Base-by-base conservation (phyloP, 2,888 invertebrate species). In the Hirtodrosophila alboralis region DNA sequence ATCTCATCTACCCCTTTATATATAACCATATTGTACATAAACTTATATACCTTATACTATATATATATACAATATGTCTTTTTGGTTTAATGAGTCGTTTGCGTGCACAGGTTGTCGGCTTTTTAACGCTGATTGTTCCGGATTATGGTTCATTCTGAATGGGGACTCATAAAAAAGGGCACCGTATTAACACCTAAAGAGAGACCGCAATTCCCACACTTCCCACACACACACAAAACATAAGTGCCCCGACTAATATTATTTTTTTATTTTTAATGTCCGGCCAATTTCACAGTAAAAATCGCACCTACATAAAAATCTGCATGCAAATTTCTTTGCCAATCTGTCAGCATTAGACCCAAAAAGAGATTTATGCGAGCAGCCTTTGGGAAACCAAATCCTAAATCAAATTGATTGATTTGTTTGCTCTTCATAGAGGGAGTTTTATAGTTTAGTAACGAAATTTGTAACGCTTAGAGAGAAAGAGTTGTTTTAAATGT, bases 21-120 rank as follows among this genome's bases (percentile, higher is more conserved):
- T 13, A 27, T 21, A 31, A 9, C 8, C 16, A 45, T 14, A 23
- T 21, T 9, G 13, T 40, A 30, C 23, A 48, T 43, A 23, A 13
- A 6, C 13, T 27, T 18, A 31, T 36, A 13, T 47, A 21, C n/a
- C n/a, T n/a, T n/a, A n/a, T n/a, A n/a, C n/a, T 41, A 18, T 27
- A 33, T 38, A 14, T 54, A 51, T 49, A 34, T 56, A 45, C 28
- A 34, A 51, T 51, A 62, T 53, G 31, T 51, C 31, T 58, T 14
- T 48, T 26, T 14, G 56, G 36, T 58, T 66, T 78, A 77, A 77
- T 72, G 75, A 62, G 68, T 51, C 65, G 64, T 44, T 77, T 72
- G 78, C 76, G 61, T 77, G 78, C 58, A 58, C 64, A 70, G 70
- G 59, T 67, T 76, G 75, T 69, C 83, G 65, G 73, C 76, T 48